A percentile compares a stretch with the other conserved stretches of the same genome.
Evolutionary conservation across 2,888 invertebrate species (phyloP).

Genomic region (Taphrorychus bicolor): DNA sequence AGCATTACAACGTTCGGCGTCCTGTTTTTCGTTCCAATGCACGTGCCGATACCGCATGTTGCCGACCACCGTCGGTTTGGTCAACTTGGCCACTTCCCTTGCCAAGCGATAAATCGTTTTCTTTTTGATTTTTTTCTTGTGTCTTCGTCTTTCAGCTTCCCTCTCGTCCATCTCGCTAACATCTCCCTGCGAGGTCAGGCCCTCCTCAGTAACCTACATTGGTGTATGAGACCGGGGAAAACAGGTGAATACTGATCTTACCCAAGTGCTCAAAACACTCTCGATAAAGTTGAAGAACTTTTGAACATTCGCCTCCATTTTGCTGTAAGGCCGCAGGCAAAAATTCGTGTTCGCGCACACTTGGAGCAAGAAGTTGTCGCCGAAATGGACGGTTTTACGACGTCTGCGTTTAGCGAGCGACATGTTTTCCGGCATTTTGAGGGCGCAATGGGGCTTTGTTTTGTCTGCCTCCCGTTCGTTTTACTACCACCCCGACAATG

Average conservation of each 20-base stretch:
- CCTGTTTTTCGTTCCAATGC: constrained; percentile 86
- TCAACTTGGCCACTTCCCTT: constrained; percentile 73
- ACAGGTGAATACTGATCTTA: constrained; percentile 22
- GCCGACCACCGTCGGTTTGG: constrained; percentile 71
- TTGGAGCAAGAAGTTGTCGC: constrained; percentile 76
- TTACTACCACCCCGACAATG: not conserved
- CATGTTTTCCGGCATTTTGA: constrained; percentile 34
- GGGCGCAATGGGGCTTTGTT: not conserved
- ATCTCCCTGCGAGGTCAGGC: constrained; percentile 75
- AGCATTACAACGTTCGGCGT: constrained; percentile 88
- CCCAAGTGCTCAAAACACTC: constrained; percentile 81
- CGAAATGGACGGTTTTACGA: constrained; percentile 81
- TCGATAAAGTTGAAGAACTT: constrained; percentile 84
- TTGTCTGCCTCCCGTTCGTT: not conserved
- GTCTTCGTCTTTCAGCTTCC: constrained; percentile 65
- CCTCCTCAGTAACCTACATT: constrained; percentile 67
- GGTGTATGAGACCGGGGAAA: not conserved
- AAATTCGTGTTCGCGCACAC: constrained; percentile 68
- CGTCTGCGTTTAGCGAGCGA: constrained; percentile 72
- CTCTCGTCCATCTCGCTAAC: constrained; percentile 78
- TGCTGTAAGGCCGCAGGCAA: constrained; percentile 63
- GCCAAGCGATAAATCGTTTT: constrained; percentile 74
- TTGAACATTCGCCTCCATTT: constrained; percentile 78
- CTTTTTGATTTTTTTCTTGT: constrained; percentile 70
- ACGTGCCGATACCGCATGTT: constrained; percentile 78